Percentiles rank a stretch among this genome's conserved stretches.
Evolutionary conservation across 2,888 invertebrate species (phyloP).

Genomic region (Epirrhoe tristata): DNA sequence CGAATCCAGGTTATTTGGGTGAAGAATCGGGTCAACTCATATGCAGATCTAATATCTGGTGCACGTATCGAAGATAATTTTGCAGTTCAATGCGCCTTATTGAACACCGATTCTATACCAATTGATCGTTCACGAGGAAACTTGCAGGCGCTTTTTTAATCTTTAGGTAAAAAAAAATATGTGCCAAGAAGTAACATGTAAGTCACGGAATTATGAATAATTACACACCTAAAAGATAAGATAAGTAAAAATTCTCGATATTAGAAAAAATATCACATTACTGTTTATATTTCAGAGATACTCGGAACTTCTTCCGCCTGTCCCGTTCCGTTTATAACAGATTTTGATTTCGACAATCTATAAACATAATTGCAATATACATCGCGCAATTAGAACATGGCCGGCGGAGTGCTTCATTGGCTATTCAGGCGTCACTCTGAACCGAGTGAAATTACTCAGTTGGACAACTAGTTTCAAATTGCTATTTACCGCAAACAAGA

Average conservation of each 20-base stretch:
- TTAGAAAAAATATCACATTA: no score
- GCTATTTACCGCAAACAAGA: constrained; percentile 79
- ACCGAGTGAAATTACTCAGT: constrained; percentile 62
- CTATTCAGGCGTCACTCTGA: constrained; percentile 55
- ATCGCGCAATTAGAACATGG: constrained; percentile 32
- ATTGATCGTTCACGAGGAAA: background rate
- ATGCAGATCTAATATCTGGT: constrained; percentile 23
- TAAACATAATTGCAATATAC: constrained; percentile 5
- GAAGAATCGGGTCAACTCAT: constrained; percentile 32
- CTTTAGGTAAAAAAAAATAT: no score
- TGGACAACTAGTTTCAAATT: constrained; percentile 74
- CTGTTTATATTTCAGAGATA: background rate
- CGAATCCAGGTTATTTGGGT: constrained; percentile 10
- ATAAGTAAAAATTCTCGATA: no score
- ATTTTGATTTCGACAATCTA: constrained; percentile 14
- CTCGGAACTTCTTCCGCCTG: background rate
- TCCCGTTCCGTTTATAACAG: constrained; percentile 3
- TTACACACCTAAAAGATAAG: no score
- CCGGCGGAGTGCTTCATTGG: constrained; percentile 54
- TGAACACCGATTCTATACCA: background rate
- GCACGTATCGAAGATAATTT: constrained; percentile 19
- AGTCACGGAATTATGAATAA: no score
- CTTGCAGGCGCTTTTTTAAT: no score
- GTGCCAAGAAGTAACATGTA: no score
- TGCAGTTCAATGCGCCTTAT: constrained; percentile 17